These are phyloP conservation scores for Amazona guildingii DNA, from an alignment of 2,113 vertebrate genomes.

Conservation along the genomic window DNA sequence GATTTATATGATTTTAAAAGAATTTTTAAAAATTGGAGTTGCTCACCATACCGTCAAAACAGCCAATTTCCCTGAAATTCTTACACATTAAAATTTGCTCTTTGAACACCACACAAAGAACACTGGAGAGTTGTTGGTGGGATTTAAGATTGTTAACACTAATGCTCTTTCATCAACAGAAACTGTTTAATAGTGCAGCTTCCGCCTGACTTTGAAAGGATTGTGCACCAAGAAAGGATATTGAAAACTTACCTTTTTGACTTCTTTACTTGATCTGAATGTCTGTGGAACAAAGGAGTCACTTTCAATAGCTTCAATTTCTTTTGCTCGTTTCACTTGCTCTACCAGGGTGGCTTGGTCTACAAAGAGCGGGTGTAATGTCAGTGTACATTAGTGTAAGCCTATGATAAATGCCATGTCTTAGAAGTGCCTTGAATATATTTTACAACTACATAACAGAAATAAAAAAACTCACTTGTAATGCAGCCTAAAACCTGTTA, in stretches of 20 bases:
- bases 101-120: neutral
- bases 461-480: neutral
- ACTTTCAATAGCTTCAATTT: slow-evolving; percentile 96
- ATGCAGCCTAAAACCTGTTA: neutral
- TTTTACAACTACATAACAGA: neutral
- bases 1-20: neutral
- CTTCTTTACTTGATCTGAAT: slow-evolving; percentile 94
- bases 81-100: neutral
- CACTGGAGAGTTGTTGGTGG: accelerated
- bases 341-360: slow-evolving; percentile 89
- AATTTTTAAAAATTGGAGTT: neutral
- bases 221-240: neutral
- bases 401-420: neutral
- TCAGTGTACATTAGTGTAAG: neutral
- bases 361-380: slow-evolving; percentile 55
- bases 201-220: neutral
- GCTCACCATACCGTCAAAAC: neutral
- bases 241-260: slow-evolving; percentile 84
- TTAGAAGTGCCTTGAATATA: neutral
- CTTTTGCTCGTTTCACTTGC: slow-evolving; percentile 94
- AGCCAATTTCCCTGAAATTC: neutral
- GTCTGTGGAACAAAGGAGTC: slow-evolving; percentile 94
- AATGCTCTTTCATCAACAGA: neutral
- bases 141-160: neutral
- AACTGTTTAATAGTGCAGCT: neutral